phyloP scores from a whole-genome alignment of 2,888 invertebrate genomes.

The Xestoiulus laeticollis region DNA sequence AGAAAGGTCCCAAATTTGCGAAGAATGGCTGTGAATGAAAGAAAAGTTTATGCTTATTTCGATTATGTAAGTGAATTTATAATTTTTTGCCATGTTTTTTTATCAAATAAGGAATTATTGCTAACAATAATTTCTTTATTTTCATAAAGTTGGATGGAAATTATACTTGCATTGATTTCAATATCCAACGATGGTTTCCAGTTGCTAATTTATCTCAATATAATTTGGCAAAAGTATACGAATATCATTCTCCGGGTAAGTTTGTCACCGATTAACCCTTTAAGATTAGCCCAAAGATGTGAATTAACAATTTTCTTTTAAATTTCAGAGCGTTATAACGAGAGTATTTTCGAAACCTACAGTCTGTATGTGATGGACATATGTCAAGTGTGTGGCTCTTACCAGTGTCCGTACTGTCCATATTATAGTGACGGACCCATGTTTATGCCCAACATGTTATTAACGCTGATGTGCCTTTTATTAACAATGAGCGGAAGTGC shows the following conservation, averaged over 20 bases:
- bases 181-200: slow-evolving; percentile 66
- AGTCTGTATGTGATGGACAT: slow-evolving; percentile 88
- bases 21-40: slow-evolving; percentile 81
- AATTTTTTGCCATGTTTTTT: not conserved
- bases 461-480: slow-evolving; percentile 5
- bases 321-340: slow-evolving; percentile 85
- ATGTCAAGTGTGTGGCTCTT: slow-evolving; percentile 93
- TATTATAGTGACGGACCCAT: slow-evolving; percentile 47
- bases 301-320: slow-evolving; percentile 52
- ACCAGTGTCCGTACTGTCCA: slow-evolving; percentile 89
- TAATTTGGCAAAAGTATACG: slow-evolving; percentile 65
- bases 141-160: slow-evolving; percentile 62
- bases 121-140: slow-evolving; percentile 35
- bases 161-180: slow-evolving; percentile 65
- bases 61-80: slow-evolving; percentile 77
- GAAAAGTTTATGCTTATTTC: slow-evolving; percentile 91
- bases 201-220: slow-evolving; percentile 67
- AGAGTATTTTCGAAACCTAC: slow-evolving; percentile 87
- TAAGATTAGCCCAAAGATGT: not conserved
- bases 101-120: not conserved
- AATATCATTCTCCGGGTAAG: slow-evolving; percentile 67
- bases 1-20: slow-evolving; percentile 81
- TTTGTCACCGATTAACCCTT: not conserved
- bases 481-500: not conserved
- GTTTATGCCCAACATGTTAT: slow-evolving; percentile 10